Percentiles rank a stretch among this genome's conserved stretches.
phyloP scores from a whole-genome alignment of 2,797 vertebrate genomes.

The Notolepis coatsorum region DNA sequence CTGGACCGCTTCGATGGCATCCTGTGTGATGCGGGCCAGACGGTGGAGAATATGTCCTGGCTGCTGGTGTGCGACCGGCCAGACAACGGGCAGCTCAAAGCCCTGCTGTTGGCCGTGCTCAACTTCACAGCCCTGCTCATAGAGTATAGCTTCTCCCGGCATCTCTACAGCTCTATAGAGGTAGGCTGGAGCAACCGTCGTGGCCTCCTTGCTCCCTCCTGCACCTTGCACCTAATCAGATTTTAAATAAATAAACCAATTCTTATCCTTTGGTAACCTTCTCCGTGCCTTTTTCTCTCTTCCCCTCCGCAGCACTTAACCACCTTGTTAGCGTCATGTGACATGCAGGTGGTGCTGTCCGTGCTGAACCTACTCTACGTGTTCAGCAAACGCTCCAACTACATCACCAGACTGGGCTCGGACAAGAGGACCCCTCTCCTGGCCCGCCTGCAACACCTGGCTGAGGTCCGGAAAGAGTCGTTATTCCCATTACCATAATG shows the following conservation, averaged over 20 bases:
- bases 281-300: slow-evolving; percentile 28
- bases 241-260: neutral
- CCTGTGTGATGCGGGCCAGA: slow-evolving; percentile 94
- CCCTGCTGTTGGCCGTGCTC: slow-evolving; percentile 93
- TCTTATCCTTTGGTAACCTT: neutral
- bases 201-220: neutral
- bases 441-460: slow-evolving; percentile 95
- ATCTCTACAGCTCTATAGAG: slow-evolving; percentile 99
- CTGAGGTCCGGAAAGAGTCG: slow-evolving; percentile 84
- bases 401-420: slow-evolving; percentile 95
- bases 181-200: slow-evolving; percentile 65
- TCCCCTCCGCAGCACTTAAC: slow-evolving; percentile 89
- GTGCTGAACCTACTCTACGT: slow-evolving; percentile 98
- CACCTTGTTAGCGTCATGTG: slow-evolving; percentile 95
- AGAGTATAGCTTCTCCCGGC: slow-evolving; percentile 97
- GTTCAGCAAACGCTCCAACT: slow-evolving; percentile 98
- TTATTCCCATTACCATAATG: slow-evolving; percentile 37
- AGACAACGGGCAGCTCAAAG: slow-evolving; percentile 91
- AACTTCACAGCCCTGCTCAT: slow-evolving; percentile 98
- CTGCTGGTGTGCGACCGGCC: slow-evolving; percentile 95
- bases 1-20: slow-evolving; percentile 97
- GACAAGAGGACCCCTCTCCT: slow-evolving; percentile 95
- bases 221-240: slow-evolving; percentile 3
- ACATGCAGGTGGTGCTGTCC: slow-evolving; percentile 98
- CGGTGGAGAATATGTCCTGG: slow-evolving; percentile 97